phyloP scores from a whole-genome alignment of 2,113 vertebrate species.

The Oostethus manadensis region DNA sequence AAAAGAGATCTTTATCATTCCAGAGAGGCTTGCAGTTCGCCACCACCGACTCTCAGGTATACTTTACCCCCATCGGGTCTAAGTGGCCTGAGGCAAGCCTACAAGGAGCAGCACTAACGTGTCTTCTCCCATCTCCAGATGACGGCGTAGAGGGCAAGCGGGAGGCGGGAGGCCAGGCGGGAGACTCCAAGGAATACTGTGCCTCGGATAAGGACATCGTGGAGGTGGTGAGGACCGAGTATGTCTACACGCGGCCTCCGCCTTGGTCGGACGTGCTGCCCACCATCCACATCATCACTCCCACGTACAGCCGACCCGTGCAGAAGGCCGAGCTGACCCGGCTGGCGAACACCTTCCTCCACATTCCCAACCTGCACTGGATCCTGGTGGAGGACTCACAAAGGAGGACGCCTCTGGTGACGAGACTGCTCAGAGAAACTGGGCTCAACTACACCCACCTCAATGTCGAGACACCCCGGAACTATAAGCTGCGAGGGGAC shows the following conservation, averaged over 20 bases:
- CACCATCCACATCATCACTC: constrained; percentile 95
- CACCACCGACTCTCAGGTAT: constrained; percentile 74
- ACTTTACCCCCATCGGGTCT: constrained; percentile 69
- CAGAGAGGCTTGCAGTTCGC: constrained; percentile 75
- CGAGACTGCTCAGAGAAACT: constrained; percentile 84
- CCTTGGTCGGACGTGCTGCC: constrained; percentile 95
- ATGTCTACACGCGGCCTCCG: constrained; percentile 92
- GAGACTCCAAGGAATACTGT: constrained; percentile 95
- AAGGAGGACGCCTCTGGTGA: constrained; percentile 83
- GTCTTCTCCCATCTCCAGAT: constrained; percentile 78
- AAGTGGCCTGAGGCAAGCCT: constrained; percentile 64
- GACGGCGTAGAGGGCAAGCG: constrained; percentile 82
- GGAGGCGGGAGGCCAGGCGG: constrained; percentile 71
- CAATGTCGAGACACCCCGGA: constrained; percentile 94
- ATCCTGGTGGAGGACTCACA: constrained; percentile 96
- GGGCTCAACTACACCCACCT: constrained; percentile 98
- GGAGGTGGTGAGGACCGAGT: constrained; percentile 98
- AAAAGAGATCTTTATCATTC: constrained; percentile 84
- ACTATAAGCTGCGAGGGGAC: constrained; percentile 93
- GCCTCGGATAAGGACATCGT: constrained; percentile 95
- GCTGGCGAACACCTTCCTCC: constrained; percentile 92
- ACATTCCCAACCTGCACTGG: constrained; percentile 97
- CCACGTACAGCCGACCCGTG: constrained; percentile 93
- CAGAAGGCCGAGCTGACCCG: constrained; percentile 97
- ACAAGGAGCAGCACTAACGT: constrained; percentile 53